A percentile compares a stretch with the other conserved stretches of the same genome.
Conservation (phyloP, 1,140 invertebrate species). For the Diorhabda elongata region DNA sequence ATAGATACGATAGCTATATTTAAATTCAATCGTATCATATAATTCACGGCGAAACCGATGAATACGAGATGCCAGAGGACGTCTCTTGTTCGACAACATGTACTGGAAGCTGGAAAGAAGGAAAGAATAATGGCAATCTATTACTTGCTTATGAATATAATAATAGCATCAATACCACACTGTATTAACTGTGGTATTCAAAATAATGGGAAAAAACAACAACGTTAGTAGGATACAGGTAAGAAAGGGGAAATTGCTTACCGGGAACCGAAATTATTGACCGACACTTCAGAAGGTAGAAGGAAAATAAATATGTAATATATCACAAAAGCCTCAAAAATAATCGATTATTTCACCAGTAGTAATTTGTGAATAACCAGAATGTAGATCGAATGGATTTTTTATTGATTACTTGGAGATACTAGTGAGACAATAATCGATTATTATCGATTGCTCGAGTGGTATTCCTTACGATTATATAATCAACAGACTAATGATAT, state of each 20-base stretch:
- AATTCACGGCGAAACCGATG: slow-evolving; percentile 70
- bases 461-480: too few relatives aligned
- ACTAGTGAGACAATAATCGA: too few relatives aligned
- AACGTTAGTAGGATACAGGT: neutral
- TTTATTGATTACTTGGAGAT: too few relatives aligned
- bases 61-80: slow-evolving; percentile 67
- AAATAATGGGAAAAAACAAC: neutral
- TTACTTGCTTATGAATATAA: neutral
- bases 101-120: slow-evolving; percentile 21
- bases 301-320: too few relatives aligned
- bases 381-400: too few relatives aligned
- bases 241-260: neutral
- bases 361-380: too few relatives aligned
- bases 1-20: slow-evolving; percentile 86
- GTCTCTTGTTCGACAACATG: slow-evolving; percentile 33
- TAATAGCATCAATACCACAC: neutral
- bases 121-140: neutral
- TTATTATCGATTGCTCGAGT: too few relatives aligned
- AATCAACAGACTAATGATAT: too few relatives aligned
- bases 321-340: too few relatives aligned
- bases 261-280: too few relatives aligned
- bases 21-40: slow-evolving; percentile 76
- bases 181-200: neutral
- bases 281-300: too few relatives aligned
- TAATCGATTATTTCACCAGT: too few relatives aligned